Percentiles rank a stretch among this genome's conserved stretches.
These are phyloP conservation scores for Myioborus miniatus DNA, from an alignment of 2,797 vertebrate genomes.

Conservation along the genomic window DNA sequence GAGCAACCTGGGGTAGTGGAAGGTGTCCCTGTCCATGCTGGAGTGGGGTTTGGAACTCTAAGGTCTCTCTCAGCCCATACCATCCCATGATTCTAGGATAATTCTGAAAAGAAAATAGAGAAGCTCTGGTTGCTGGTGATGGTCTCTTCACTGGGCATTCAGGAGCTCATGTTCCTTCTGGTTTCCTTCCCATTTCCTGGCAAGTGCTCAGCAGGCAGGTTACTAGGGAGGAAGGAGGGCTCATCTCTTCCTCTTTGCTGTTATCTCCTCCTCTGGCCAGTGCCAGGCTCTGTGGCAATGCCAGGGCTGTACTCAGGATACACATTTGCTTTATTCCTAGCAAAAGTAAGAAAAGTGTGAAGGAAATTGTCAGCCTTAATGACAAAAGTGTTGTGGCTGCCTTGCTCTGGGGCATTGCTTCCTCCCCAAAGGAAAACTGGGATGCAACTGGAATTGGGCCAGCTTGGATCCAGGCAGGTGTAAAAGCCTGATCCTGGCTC, in stretches of 20 bases:
- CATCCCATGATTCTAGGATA: background rate
- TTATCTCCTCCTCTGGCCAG: background rate
- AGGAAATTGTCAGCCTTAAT: background rate
- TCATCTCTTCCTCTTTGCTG: background rate
- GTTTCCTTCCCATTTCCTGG: background rate
- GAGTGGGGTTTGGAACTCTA: background rate
- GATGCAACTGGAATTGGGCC: background rate
- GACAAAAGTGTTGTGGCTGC: background rate
- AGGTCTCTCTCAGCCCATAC: background rate
- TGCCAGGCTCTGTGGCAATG: background rate
- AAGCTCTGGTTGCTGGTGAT: background rate
- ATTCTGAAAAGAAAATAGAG: background rate
- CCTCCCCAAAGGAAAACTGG: background rate
- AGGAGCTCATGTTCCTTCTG: background rate
- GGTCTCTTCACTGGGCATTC: background rate
- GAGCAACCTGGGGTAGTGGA: background rate
- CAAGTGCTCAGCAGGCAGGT: background rate
- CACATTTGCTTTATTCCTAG: background rate
- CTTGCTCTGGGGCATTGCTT: background rate
- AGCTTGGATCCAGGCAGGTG: background rate
- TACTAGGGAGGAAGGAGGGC: background rate
- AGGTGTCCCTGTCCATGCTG: background rate
- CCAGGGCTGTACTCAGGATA: background rate
- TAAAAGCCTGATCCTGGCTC: background rate
- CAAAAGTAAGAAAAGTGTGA: fast-evolving